These are phyloP conservation scores for Urosaurus nigricauda DNA, from an alignment of 2,797 vertebrate species.

Conservation along the genomic window DNA sequence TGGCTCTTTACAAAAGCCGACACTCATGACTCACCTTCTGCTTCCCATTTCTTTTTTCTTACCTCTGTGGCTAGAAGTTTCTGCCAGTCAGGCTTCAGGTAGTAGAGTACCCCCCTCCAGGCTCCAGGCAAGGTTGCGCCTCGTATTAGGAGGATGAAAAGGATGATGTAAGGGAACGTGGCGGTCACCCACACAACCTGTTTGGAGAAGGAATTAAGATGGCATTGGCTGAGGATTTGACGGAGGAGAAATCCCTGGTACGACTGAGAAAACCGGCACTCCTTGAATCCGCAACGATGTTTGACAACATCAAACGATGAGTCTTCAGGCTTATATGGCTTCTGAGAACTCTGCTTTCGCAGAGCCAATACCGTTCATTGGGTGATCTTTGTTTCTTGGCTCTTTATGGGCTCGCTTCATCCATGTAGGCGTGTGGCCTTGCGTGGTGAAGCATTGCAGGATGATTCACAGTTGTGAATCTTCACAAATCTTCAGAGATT, in stretches of 20 bases:
- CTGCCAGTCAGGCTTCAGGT: conserved; percentile 94
- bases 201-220: background rate
- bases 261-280: background rate
- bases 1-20: background rate
- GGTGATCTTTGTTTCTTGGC: too few species aligned
- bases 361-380: background rate
- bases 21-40: too few species aligned
- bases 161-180: conserved; percentile 94
- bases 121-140: conserved; percentile 96
- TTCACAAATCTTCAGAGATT: background rate
- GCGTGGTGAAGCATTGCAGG: background rate
- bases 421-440: background rate
- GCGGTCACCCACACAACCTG: conserved; percentile 99
- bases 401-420: background rate
- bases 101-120: conserved; percentile 96
- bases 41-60: conserved; percentile 44
- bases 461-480: background rate
- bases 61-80: conserved; percentile 93
- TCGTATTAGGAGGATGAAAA: conserved; percentile 90
- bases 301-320: background rate
- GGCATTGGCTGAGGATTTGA: background rate
- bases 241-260: background rate
- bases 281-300: background rate
- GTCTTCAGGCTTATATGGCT: too few species aligned
- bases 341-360: background rate